Base-by-base conservation (phyloP, 2,888 invertebrate species). In the Heliconius ethilla region DNA sequence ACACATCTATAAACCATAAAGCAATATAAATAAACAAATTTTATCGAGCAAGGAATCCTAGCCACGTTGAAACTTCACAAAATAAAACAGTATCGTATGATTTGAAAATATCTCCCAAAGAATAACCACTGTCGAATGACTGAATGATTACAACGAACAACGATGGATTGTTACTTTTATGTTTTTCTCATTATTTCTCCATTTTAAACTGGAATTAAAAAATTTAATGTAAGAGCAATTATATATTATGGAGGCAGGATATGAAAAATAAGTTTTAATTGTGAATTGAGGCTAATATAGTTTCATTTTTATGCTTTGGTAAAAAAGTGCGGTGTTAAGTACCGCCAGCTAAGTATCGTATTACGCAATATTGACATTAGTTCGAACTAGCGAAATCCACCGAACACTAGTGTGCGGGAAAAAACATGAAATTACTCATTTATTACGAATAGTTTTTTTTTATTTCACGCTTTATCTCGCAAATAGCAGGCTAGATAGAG, bases 101-200 rank as follows among this genome's bases (percentile, higher is more conserved):
- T 22, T 74, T 77, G 9, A 45, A 40, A 74, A 77, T 77, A 73
- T 51, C 3, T 10, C 70, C 77, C 73, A 65, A 37, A 65, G 27
- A 77, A 73, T 74, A 77, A 74, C 33, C 27, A 72, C 59, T 77
- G 67, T 62, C 45, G 77, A 77, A 77, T 51, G 73, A 73, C 67
- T 74, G 73, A 73, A 74, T 67, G 73, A 77, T 77, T 67, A 62
- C 59, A 67, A 40, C 40, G 77, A 40, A 40, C 66, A 73, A 55
- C 73, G 67, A 66, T 74, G 51, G 51, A 63, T 73, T 73, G 62
- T 55, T 76, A 70, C 65, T 73, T 33, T 73, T 72, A 59, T 66
- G 27, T 67, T 77, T 74, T 59, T 27, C 59, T 74, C 67, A 37
- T 67, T 75, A 22, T 37, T 37, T 29, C 40, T 73, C 67, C 29